Evolutionary conservation across 2,797 vertebrate species (phyloP), one percentile per base, ranked within the genome.

Genomic region (Sebastes jordani): DNA sequence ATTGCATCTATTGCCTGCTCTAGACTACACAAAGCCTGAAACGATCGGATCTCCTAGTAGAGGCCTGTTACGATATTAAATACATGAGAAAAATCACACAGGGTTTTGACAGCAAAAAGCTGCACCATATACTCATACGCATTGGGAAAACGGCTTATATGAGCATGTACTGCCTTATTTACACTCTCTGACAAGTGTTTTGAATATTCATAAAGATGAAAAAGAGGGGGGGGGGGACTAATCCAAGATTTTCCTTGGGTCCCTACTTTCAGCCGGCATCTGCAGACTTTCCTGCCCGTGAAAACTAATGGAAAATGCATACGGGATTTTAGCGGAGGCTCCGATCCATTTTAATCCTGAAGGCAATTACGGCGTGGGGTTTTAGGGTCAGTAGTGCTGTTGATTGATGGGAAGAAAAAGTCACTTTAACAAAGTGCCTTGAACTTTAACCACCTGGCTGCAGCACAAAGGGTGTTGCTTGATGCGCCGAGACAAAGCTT

Each of bases 341-440:
- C 91, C 89, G 91, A 95, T 95, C 93, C 93, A 94, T 96, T 96
- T 95, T 96, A 95, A 93, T 95, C 93, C 94, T 92, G 89, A 91
- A 93, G 93, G 95, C 94, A 95, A 96, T 96, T 96, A 96, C 91
- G 78, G 91, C 74, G 67, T 80, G 78, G 93, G 94, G 93, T 95
- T 95, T 94, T 92, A 91, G 93, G 95, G 95, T 95, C 95, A 95
- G 92, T 88, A 89, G 88, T 92, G 91, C 87, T 88, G 93, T 91
- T 95, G 94, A 96, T 94, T 91, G 95, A 94, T 94, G 92, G 93
- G 84, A 89, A 89, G 92, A 91, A 92, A 93, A 95, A 93, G 92
- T 92, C 90, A 88, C 90, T 92, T 94, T 90, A 93, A 93, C 91
- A 94, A 92, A 95, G 88, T 91, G 85, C 86, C 70, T 76, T 92